phyloP scores from a whole-genome alignment of 2,113 vertebrate species.

The Malurus melanocephalus region DNA sequence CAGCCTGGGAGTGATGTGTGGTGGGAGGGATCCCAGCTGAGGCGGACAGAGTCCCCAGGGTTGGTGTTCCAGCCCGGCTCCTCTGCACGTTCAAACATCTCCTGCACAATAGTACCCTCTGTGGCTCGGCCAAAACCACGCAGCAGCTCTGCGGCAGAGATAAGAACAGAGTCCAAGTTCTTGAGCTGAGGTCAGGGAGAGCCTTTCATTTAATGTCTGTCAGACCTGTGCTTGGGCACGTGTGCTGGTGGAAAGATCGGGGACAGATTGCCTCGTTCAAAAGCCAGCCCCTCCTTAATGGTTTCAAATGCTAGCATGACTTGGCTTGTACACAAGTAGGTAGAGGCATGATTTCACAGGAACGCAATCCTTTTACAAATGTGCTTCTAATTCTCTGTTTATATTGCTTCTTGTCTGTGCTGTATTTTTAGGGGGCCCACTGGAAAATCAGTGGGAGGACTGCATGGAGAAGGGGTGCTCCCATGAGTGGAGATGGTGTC shows the following conservation, averaged over 20 bases:
- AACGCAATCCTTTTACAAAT: conserved; percentile 9
- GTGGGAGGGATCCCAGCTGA: conserved; percentile 2
- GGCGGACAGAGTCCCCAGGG: not conserved
- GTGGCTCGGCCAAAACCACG: not conserved
- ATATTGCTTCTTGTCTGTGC: not conserved
- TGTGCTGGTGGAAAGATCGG: not conserved
- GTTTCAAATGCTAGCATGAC: conserved; percentile 1
- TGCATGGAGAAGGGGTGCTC: not conserved
- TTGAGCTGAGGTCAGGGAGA: conserved; percentile 5
- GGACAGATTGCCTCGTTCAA: not conserved
- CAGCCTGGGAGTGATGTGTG: not conserved
- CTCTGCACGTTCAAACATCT: conserved; percentile 17
- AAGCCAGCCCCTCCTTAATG: not conserved
- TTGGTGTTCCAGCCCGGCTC: conserved; percentile 36
- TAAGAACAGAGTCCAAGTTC: conserved; percentile 21
- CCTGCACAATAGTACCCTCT: conserved; percentile 34
- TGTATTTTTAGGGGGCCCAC: not conserved
- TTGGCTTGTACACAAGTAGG: not conserved
- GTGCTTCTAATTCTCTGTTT: conserved; percentile 32
- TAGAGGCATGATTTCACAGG: conserved; percentile 37
- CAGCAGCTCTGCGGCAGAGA: conserved; percentile 30
- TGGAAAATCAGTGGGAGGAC: not conserved
- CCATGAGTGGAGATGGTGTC: not conserved
- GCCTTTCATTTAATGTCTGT: not conserved
- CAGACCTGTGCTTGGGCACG: not conserved